Evolutionary conservation across 2,113 vertebrate species (phyloP).

Genomic region (Cyprinodon variegatus): DNA sequence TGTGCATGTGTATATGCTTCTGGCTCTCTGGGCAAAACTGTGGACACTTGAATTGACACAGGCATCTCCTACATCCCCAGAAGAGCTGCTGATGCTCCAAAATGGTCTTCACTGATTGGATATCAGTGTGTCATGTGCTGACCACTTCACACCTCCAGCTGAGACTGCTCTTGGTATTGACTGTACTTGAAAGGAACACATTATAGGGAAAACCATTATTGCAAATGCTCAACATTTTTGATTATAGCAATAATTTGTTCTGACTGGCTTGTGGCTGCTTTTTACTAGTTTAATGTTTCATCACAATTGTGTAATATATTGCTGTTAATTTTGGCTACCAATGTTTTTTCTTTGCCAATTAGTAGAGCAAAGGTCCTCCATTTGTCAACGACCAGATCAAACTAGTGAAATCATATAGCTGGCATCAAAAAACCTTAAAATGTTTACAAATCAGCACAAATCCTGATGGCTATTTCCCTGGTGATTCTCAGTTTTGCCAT

Average conservation of each 20-base stretch:
- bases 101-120: slow-evolving; percentile 64
- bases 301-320: not conserved
- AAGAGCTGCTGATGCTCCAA: slow-evolving; percentile 72
- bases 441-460: no score
- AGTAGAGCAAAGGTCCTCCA: not conserved
- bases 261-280: not conserved
- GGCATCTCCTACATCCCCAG: slow-evolving; percentile 20
- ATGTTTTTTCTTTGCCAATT: not conserved
- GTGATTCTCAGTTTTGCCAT: no score
- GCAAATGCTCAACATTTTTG: not conserved
- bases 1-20: slow-evolving; percentile 20
- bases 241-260: not conserved
- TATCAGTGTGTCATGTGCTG: slow-evolving; percentile 63
- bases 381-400: no score
- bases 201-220: not conserved
- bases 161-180: slow-evolving; percentile 55
- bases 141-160: slow-evolving; percentile 67
- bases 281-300: not conserved
- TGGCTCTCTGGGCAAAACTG: slow-evolving; percentile 48
- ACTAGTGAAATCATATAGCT: no score
- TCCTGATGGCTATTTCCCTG: no score
- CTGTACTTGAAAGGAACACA: slow-evolving; percentile 43
- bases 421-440: no score
- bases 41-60: slow-evolving; percentile 65
- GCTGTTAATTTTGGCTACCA: not conserved